These are phyloP conservation scores for Schizothorax lantsangensis DNA, from an alignment of 2,797 vertebrate genomes.

Conservation along the genomic window DNA sequence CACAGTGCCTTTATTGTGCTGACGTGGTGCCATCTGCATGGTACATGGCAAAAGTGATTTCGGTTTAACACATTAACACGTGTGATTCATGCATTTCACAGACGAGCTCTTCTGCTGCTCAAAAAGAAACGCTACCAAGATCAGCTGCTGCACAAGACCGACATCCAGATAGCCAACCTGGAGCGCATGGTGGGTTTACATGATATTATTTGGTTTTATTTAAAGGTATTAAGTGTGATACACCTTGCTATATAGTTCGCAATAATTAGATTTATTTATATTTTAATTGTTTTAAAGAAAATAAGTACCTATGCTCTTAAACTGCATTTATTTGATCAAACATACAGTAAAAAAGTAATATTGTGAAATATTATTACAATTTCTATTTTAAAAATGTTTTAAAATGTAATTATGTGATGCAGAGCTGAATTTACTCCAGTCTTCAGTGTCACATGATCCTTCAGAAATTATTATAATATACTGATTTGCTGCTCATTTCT, in stretches of 20 bases:
- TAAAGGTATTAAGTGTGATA: neutral
- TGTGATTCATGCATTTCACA: slow-evolving; percentile 64
- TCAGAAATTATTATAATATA: neutral
- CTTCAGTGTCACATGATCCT: neutral
- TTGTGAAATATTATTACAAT: neutral
- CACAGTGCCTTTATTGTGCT: slow-evolving; percentile 4
- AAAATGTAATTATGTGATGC: neutral
- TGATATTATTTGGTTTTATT: neutral
- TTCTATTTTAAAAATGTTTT: neutral
- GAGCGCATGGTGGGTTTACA: slow-evolving; percentile 86
- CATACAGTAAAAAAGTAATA: neutral
- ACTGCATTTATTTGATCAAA: neutral
- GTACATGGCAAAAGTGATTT: neutral
- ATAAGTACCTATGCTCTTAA: too few relatives aligned
- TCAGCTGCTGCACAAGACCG: slow-evolving; percentile 91
- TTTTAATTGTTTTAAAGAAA: too few relatives aligned
- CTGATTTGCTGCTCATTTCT: neutral
- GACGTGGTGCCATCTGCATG: slow-evolving; percentile 8
- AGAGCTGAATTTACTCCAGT: neutral
- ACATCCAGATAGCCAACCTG: slow-evolving; percentile 93
- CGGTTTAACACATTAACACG: neutral
- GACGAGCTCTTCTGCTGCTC: slow-evolving; percentile 89
- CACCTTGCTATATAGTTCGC: neutral
- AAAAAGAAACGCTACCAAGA: slow-evolving; percentile 96
- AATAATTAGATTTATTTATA: neutral